Conservation (phyloP, 2,113 vertebrate species). For the Apus apus region DNA sequence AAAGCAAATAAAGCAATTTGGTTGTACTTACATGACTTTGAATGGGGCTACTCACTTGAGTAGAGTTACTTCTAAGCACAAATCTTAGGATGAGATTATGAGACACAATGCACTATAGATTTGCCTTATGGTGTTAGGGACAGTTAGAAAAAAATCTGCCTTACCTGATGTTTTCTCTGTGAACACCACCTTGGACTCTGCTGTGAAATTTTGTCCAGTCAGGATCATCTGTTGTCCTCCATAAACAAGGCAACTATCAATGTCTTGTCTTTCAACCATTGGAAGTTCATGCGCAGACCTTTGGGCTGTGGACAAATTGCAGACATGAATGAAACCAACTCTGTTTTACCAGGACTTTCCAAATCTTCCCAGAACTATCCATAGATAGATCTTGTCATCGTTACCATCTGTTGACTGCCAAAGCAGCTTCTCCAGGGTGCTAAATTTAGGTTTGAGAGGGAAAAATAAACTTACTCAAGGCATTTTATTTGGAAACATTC, state of each 20-base stretch:
- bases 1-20: neutral
- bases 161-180: constrained; percentile 94
- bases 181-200: constrained; percentile 96
- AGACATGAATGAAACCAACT: constrained; percentile 64
- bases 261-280: constrained; percentile 96
- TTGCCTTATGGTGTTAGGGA: neutral
- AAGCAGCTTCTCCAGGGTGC: constrained; percentile 57
- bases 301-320: constrained; percentile 83
- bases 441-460: constrained; percentile 71
- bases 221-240: constrained; percentile 99
- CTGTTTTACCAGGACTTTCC: constrained; percentile 64
- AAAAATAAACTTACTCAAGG: constrained; percentile 73
- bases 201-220: constrained; percentile 95
- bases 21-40: neutral
- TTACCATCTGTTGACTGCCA: constrained; percentile 57
- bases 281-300: constrained; percentile 97
- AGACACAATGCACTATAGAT: neutral
- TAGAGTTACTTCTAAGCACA: neutral
- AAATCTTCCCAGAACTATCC: constrained; percentile 69
- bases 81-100: neutral
- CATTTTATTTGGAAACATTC: constrained; percentile 73
- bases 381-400: constrained; percentile 66
- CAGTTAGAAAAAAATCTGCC: neutral
- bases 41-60: neutral
- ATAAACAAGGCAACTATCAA: constrained; percentile 91